A percentile compares a stretch with the other conserved stretches of the same genome.
phyloP scores from a whole-genome alignment of 2,113 vertebrate genomes.

The Cyphomyrus plagiostoma region DNA sequence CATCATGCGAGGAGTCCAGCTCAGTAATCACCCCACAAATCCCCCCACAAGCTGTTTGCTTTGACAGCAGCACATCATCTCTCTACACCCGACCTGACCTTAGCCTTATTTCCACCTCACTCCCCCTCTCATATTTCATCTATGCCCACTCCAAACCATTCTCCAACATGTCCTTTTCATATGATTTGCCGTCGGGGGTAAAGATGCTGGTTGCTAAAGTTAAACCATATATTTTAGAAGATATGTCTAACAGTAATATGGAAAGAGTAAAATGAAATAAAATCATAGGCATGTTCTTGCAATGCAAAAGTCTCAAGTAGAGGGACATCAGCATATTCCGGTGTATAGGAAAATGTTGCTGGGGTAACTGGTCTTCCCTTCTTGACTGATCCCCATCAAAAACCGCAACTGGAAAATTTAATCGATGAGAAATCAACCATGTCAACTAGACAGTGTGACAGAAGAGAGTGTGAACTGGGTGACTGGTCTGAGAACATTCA shows the following conservation, averaged over 20 bases:
- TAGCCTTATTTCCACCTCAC: neutral
- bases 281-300: neutral
- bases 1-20: conserved; percentile 25
- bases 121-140: neutral
- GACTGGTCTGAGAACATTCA: neutral
- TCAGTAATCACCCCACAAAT: conserved; percentile 32
- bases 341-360: neutral
- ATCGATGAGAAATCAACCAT: neutral
- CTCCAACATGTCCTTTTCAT: neutral
- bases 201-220: neutral
- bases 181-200: neutral
- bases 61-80: conserved; percentile 26
- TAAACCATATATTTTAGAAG: neutral
- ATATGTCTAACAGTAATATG: neutral
- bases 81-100: conserved; percentile 25
- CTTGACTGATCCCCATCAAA: neutral
- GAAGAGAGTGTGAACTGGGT: neutral
- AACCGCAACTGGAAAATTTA: neutral
- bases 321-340: neutral
- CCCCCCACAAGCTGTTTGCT: conserved; percentile 19
- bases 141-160: neutral
- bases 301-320: neutral
- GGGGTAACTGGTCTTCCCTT: neutral
- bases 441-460: neutral
- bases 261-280: neutral